phyloP scores from a whole-genome alignment of 2,888 invertebrate genomes.

The Tiliacea citrago region DNA sequence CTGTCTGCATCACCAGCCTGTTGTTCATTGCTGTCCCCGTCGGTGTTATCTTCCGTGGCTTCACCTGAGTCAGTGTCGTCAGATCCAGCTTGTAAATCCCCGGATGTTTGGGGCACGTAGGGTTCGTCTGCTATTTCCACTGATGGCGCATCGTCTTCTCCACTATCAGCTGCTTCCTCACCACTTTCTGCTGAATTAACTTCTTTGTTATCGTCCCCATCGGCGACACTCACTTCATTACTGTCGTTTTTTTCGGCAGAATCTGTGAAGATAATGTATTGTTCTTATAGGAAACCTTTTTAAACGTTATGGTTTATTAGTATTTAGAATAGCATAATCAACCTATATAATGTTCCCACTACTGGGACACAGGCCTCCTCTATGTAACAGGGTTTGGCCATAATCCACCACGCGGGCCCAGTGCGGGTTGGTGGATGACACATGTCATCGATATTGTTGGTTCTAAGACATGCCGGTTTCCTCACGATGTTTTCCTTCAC shows the following conservation, averaged over 20 bases:
- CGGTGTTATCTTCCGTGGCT: conserved; percentile 73
- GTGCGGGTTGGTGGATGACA: no score
- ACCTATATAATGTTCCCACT: no score
- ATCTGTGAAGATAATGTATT: conserved; percentile 75
- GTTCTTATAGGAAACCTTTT: conserved; percentile 23
- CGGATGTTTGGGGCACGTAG: conserved; percentile 86
- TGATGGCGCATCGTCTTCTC: conserved; percentile 82
- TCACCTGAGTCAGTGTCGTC: conserved; percentile 83
- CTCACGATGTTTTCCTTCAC: no score
- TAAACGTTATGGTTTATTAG: not conserved
- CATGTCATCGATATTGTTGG: no score
- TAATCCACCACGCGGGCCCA: no score
- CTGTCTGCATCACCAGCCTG: conserved; percentile 74
- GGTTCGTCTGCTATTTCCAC: conserved; percentile 89
- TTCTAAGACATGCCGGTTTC: no score
- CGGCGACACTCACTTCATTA: conserved; percentile 87
- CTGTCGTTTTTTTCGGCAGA: conserved; percentile 89
- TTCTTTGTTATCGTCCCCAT: conserved; percentile 82
- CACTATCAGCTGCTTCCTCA: conserved; percentile 75
- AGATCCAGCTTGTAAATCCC: conserved; percentile 81
- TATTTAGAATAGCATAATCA: no score
- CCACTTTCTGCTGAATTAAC: conserved; percentile 83
- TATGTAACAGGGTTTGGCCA: no score
- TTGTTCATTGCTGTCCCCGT: conserved; percentile 80
- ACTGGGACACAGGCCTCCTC: no score